Conservation (phyloP, 2,888 invertebrate genomes). For the Drosophila siamana region DNA sequence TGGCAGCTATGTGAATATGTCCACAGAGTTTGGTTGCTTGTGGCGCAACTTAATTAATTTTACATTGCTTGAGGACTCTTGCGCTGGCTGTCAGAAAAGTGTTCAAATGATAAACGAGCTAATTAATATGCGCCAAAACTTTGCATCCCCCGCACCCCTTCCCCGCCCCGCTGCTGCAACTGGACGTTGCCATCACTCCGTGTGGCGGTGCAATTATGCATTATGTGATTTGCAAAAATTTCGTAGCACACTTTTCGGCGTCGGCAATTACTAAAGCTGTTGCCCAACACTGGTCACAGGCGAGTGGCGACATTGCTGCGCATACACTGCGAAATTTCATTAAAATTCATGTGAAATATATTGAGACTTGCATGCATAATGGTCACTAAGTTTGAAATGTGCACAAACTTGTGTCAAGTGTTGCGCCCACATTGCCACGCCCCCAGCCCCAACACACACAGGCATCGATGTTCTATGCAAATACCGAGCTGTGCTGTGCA, state of each 20-base stretch:
- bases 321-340: conserved; percentile 59
- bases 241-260: conserved; percentile 31
- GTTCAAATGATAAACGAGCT: conserved; percentile 79
- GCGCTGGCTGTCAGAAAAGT: conserved; percentile 66
- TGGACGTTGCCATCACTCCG: no score
- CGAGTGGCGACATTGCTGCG: conserved; percentile 28
- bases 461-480: conserved; percentile 55
- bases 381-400: conserved; percentile 75
- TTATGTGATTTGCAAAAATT: conserved; percentile 60
- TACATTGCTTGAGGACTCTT: conserved; percentile 65
- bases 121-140: conserved; percentile 74
- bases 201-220: conserved; percentile 65
- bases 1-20: conserved; percentile 36
- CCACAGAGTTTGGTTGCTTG: conserved; percentile 51
- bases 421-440: conserved; percentile 23
- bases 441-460: conserved; percentile 1
- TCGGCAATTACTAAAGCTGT: conserved; percentile 19
- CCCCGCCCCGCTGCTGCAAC: no score
- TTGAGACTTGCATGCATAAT: conserved; percentile 79
- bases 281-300: conserved; percentile 46
- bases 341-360: conserved; percentile 79
- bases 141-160: conserved; percentile 34
- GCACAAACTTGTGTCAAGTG: conserved; percentile 68
- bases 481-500: conserved; percentile 27
- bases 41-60: conserved; percentile 77